These are phyloP conservation scores for Toxostoma redivivum DNA, from an alignment of 2,113 vertebrate genomes.

Conservation along the genomic window DNA sequence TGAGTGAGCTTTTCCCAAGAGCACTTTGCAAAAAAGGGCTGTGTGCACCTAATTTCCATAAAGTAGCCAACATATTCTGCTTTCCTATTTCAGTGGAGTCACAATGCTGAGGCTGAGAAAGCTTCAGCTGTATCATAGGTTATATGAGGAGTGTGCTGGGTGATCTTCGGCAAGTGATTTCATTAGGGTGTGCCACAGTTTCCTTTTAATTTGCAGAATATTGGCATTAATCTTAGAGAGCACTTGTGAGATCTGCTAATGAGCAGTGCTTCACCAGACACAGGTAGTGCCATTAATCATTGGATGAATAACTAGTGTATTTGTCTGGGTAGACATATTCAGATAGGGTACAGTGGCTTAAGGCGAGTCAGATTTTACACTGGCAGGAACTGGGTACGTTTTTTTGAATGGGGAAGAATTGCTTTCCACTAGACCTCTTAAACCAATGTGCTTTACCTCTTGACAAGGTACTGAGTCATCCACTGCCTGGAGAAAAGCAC, in stretches of 20 bases:
- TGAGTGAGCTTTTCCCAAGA: neutral
- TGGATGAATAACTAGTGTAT: neutral
- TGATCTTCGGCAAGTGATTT: neutral
- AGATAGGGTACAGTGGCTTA: neutral
- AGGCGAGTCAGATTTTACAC: neutral
- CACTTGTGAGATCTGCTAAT: neutral
- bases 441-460: slow-evolving; percentile 41
- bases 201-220: neutral
- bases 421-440: slow-evolving; percentile 16
- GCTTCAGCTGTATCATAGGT: neutral
- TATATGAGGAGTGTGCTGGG: neutral
- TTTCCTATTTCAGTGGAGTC: neutral
- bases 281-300: neutral
- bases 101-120: neutral
- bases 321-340: neutral
- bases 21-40: neutral
- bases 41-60: neutral
- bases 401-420: slow-evolving; percentile 31
- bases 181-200: neutral
- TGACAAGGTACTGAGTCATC: slow-evolving; percentile 50
- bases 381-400: neutral
- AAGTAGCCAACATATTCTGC: neutral
- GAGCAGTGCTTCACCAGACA: neutral
- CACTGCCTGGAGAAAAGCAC: slow-evolving; percentile 7
- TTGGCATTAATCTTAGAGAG: neutral